phyloP scores from a whole-genome alignment of 2,113 vertebrate genomes.

The Strigops habroptila region DNA sequence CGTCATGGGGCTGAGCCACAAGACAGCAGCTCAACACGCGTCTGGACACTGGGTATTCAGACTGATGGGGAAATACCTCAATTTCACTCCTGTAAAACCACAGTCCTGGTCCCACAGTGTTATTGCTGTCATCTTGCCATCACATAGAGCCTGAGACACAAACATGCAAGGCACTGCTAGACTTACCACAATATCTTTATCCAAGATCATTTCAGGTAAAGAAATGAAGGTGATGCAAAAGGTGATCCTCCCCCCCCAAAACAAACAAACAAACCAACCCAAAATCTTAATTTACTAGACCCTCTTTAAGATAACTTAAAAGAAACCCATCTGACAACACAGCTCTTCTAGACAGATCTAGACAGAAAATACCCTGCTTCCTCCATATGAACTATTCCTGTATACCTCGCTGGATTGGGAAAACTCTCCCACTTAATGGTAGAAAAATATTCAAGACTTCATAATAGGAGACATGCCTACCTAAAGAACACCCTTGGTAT shows the following conservation, averaged over 20 bases:
- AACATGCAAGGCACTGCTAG: neutral
- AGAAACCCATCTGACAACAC: neutral
- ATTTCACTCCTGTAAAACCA: neutral
- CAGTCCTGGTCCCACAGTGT: fast-evolving
- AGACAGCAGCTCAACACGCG: fast-evolving
- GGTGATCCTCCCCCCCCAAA: neutral
- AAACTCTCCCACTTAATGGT: neutral
- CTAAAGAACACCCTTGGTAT: conserved; percentile 39
- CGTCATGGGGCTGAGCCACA: neutral
- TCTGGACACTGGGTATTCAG: no score
- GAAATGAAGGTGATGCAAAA: neutral
- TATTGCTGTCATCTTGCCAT: neutral
- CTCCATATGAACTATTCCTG: neutral
- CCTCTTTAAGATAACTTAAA: neutral
- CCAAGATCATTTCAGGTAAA: neutral
- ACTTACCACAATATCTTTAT: fast-evolving
- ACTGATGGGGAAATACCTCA: neutral
- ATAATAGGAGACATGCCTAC: conserved; percentile 31
- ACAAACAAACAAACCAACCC: neutral
- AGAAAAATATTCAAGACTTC: conserved; percentile 23
- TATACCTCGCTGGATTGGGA: neutral
- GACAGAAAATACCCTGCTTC: neutral
- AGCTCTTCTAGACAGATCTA: neutral
- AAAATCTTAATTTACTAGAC: neutral
- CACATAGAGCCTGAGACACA: neutral